A percentile compares a stretch with the other conserved stretches of the same genome.
Evolutionary conservation across 1,140 invertebrate genomes (phyloP).

Genomic region (Notospermus geniculatus): DNA sequence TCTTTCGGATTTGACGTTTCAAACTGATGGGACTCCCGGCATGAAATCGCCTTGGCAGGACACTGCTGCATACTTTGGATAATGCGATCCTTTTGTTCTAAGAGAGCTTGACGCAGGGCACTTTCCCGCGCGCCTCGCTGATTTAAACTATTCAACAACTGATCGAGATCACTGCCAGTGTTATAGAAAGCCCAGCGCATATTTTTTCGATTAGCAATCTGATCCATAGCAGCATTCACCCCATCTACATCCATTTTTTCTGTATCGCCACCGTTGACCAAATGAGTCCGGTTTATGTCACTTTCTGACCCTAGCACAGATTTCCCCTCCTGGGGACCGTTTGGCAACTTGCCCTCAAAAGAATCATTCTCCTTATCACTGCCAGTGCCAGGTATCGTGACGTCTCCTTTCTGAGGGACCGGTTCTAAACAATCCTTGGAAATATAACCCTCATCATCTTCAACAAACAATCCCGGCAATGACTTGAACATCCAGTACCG

Average conservation of each 20-base stretch:
- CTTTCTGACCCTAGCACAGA: too few species aligned
- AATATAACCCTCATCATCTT: conserved; percentile 44
- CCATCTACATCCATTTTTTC: conserved; percentile 31
- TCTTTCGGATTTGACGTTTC: not conserved
- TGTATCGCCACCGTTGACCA: too few species aligned
- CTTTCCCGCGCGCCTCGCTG: conserved; percentile 76
- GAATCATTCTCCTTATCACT: conserved; percentile 77
- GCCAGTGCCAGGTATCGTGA: conserved; percentile 38
- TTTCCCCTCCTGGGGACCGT: not conserved
- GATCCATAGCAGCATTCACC: conserved; percentile 24
- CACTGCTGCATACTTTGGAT: conserved; percentile 66
- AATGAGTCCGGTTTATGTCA: too few species aligned
- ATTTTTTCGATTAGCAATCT: conserved; percentile 24
- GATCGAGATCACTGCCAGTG: conserved; percentile 69
- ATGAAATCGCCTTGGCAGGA: conserved; percentile 62
- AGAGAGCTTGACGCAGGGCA: conserved; percentile 69
- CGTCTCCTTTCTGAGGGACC: conserved; percentile 9
- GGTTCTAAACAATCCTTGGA: conserved; percentile 27
- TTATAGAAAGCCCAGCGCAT: conserved; percentile 74
- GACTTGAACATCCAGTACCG: conserved; percentile 82
- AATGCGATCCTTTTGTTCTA: conserved; percentile 66
- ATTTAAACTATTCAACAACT: conserved; percentile 72
- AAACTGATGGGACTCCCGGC: conserved; percentile 11
- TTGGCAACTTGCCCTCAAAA: conserved; percentile 22
- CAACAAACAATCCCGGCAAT: conserved; percentile 69